These are phyloP conservation scores for Asobara japonica DNA, from an alignment of 1,140 invertebrate genomes.

Conservation along the genomic window DNA sequence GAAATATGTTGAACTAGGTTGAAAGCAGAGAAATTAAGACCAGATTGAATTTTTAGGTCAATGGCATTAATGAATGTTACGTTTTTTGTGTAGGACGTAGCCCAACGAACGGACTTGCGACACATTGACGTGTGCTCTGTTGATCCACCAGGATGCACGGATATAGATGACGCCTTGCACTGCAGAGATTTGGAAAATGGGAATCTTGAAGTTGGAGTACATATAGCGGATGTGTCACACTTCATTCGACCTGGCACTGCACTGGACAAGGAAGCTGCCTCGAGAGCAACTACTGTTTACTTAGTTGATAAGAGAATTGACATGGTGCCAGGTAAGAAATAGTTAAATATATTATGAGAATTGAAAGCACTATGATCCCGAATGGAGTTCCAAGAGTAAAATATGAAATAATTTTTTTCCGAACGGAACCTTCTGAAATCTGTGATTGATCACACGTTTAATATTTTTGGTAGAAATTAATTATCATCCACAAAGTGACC, in stretches of 20 bases:
- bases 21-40: too few relatives aligned
- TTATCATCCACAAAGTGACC: too few relatives aligned
- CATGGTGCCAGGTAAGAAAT: slow-evolving; percentile 80
- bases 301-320: slow-evolving; percentile 89
- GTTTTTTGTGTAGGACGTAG: slow-evolving; percentile 74
- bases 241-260: slow-evolving; percentile 91
- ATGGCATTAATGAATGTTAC: slow-evolving; percentile 4
- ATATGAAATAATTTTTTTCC: too few relatives aligned
- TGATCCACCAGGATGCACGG: slow-evolving; percentile 98
- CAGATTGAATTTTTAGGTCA: too few relatives aligned
- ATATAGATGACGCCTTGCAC: slow-evolving; percentile 99
- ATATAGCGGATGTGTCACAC: slow-evolving; percentile 95
- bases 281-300: slow-evolving; percentile 89
- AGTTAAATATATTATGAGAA: too few relatives aligned
- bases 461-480: too few relatives aligned
- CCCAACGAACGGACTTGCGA: slow-evolving; percentile 83
- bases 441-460: too few relatives aligned
- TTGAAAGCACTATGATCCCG: too few relatives aligned
- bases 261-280: slow-evolving; percentile 87
- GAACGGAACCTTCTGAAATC: too few relatives aligned
- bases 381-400: too few relatives aligned
- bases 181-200: slow-evolving; percentile 80
- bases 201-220: slow-evolving; percentile 91
- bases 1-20: too few relatives aligned
- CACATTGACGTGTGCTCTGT: slow-evolving; percentile 93